phyloP scores from a whole-genome alignment of 2,888 invertebrate genomes.

The Drosophila putrida region DNA sequence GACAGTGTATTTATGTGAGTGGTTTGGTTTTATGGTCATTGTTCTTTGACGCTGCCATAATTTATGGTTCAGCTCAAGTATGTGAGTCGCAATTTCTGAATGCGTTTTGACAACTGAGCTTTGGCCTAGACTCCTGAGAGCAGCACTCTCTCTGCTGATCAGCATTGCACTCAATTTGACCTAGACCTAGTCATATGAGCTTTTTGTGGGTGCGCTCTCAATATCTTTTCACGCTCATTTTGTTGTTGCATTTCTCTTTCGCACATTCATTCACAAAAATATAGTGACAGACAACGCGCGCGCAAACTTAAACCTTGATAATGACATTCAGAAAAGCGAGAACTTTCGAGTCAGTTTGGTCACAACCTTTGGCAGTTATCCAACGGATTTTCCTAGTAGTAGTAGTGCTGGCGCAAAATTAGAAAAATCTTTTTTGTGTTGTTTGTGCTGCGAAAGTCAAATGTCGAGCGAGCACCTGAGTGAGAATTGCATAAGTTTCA shows the following conservation, averaged over 20 bases:
- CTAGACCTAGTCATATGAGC: constrained; percentile 46
- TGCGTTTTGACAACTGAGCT: constrained; percentile 33
- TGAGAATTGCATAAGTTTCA: constrained; percentile 73
- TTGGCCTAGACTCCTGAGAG: neutral
- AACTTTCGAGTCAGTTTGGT: constrained; percentile 45
- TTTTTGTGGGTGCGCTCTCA: constrained; percentile 16
- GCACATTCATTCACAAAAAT: constrained; percentile 69
- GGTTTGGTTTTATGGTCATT: constrained; percentile 40
- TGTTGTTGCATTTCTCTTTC: constrained; percentile 16
- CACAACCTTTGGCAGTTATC: constrained; percentile 75
- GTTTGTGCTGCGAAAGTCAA: constrained; percentile 65
- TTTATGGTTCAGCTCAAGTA: constrained; percentile 39
- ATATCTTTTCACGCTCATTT: constrained; percentile 23
- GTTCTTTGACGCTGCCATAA: constrained; percentile 57
- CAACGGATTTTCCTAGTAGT: constrained; percentile 57
- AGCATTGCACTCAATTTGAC: constrained; percentile 32
- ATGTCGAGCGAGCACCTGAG: constrained; percentile 69
- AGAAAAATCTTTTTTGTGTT: constrained; percentile 14
- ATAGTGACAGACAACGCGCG: constrained; percentile 41
- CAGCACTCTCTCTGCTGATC: constrained; percentile 30
- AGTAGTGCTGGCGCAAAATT: constrained; percentile 35
- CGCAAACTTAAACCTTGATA: constrained; percentile 72
- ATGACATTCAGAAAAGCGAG: constrained; percentile 69
- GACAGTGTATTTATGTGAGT: constrained; percentile 13
- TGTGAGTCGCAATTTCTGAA: constrained; percentile 41